phyloP scores from a whole-genome alignment of 2,888 invertebrate species.

The Phyllotreta cruciferae region DNA sequence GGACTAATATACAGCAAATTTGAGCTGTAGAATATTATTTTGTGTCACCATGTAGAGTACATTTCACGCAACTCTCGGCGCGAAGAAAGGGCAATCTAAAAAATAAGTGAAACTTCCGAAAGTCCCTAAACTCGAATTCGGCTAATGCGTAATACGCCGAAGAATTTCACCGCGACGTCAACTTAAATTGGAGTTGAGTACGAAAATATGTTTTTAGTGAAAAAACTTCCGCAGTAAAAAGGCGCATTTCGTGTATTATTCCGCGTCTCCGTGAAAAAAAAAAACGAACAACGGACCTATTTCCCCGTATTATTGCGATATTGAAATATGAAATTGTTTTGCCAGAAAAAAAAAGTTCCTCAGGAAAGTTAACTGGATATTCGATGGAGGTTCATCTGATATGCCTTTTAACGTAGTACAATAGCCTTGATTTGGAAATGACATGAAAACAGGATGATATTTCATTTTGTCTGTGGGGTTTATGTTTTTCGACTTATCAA shows the following conservation, averaged over 20 bases:
- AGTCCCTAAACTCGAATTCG: conserved; percentile 13
- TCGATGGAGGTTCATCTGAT: conserved; percentile 17
- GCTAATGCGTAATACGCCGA: conserved; percentile 21
- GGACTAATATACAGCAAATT: too few relatives aligned
- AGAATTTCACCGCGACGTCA: conserved; percentile 25
- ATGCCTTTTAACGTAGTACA: conserved; percentile 7
- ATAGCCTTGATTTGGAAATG: conserved; percentile 7
- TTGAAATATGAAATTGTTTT: conserved; percentile 26
- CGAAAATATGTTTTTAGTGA: conserved; percentile 19
- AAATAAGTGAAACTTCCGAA: conserved; percentile 18
- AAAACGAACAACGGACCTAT: conserved; percentile 7
- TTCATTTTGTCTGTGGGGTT: conserved; percentile 13
- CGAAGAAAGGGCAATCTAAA: conserved; percentile 21
- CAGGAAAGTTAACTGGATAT: conserved; percentile 8
- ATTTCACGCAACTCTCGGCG: conserved; percentile 6
- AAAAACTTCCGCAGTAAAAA: conserved; percentile 14
- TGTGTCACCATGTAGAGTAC: background rate
- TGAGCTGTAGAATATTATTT: background rate
- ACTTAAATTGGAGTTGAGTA: conserved; percentile 24
- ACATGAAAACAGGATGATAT: conserved; percentile 15
- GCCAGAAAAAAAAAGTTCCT: conserved; percentile 8
- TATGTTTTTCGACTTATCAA: background rate
- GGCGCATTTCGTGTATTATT: conserved; percentile 19
- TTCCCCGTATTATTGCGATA: conserved; percentile 17
- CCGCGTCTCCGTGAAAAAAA: background rate